Percentiles rank a stretch among this genome's conserved stretches.
Conservation (phyloP, 2,888 invertebrate genomes). For the Chrysodeixis includens region DNA sequence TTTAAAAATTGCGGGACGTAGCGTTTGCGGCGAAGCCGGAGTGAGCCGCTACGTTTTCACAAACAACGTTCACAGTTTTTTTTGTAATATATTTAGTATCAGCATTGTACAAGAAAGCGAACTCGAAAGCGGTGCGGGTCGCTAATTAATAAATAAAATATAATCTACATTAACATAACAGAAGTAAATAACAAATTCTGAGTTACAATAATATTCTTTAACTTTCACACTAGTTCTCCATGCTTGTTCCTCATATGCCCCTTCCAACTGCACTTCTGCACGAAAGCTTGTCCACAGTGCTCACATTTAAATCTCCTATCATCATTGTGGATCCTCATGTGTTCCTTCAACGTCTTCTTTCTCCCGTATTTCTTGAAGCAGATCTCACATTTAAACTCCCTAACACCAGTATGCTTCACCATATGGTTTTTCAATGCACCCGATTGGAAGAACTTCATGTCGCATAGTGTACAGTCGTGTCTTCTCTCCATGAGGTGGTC, state of each 20-base stretch:
- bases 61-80: too few species aligned
- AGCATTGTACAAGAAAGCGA: too few species aligned
- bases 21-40: too few species aligned
- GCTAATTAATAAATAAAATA: slow-evolving; percentile 1
- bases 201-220: not conserved
- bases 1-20: too few species aligned
- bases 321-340: slow-evolving; percentile 70
- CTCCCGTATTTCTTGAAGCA: slow-evolving; percentile 69
- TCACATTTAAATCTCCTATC: slow-evolving; percentile 63
- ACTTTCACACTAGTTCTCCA: slow-evolving; percentile 43
- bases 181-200: not conserved
- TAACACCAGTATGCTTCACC: slow-evolving; percentile 64
- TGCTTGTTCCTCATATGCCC: slow-evolving; percentile 64
- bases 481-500: slow-evolving; percentile 73
- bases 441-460: slow-evolving; percentile 70
- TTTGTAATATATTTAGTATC: too few species aligned
- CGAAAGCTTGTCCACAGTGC: slow-evolving; percentile 62
- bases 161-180: slow-evolving; percentile 8
- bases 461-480: slow-evolving; percentile 72
- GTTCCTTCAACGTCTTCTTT: slow-evolving; percentile 64
- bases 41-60: too few species aligned
- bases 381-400: slow-evolving; percentile 66
- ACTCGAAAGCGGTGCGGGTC: too few species aligned
- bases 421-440: slow-evolving; percentile 66
- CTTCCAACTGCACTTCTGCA: slow-evolving; percentile 66